Percentiles rank a stretch among this genome's conserved stretches.
Conservation (phyloP, 2,888 invertebrate species). For the Craniophora ligustri region DNA sequence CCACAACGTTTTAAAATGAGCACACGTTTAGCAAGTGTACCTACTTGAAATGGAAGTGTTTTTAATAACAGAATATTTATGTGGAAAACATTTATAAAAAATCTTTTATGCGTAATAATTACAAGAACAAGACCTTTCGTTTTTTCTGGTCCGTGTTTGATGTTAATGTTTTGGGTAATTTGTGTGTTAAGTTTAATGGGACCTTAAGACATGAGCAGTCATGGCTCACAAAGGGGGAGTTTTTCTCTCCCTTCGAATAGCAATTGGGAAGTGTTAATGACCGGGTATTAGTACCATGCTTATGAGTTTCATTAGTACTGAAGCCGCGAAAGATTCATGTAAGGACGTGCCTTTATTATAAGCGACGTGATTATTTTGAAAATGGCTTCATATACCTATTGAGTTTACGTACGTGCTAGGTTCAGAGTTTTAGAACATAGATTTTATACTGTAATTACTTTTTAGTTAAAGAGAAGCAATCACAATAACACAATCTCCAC, state of each 20-base stretch:
- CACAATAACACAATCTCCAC: too few relatives aligned
- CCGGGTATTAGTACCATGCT: slow-evolving; percentile 80
- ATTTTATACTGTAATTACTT: slow-evolving; percentile 10
- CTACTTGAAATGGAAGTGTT: too few relatives aligned
- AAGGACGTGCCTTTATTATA: slow-evolving; percentile 84
- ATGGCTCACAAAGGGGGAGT: slow-evolving; percentile 67
- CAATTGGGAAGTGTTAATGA: slow-evolving; percentile 84
- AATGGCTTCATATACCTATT: slow-evolving; percentile 73
- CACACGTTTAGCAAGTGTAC: too few relatives aligned
- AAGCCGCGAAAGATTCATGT: slow-evolving; percentile 83
- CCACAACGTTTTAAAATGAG: too few relatives aligned
- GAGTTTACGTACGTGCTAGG: slow-evolving; percentile 28
- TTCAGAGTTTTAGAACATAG: slow-evolving; percentile 4
- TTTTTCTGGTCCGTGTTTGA: slow-evolving; percentile 43
- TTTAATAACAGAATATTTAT: too few relatives aligned
- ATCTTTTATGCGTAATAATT: slow-evolving; percentile 38
- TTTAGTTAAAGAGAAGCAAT: neutral
- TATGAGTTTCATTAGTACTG: slow-evolving; percentile 84
- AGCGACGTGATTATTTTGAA: slow-evolving; percentile 82
- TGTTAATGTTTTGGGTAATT: slow-evolving; percentile 72
- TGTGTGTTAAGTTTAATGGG: slow-evolving; percentile 78
- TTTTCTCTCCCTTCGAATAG: slow-evolving; percentile 76
- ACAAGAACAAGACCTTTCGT: slow-evolving; percentile 45
- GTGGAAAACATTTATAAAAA: too few relatives aligned
- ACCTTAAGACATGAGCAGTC: slow-evolving; percentile 68